Percentiles rank a stretch among this genome's conserved stretches.
phyloP scores from a whole-genome alignment of 2,797 vertebrate species.

The Diceros bicornis region DNA sequence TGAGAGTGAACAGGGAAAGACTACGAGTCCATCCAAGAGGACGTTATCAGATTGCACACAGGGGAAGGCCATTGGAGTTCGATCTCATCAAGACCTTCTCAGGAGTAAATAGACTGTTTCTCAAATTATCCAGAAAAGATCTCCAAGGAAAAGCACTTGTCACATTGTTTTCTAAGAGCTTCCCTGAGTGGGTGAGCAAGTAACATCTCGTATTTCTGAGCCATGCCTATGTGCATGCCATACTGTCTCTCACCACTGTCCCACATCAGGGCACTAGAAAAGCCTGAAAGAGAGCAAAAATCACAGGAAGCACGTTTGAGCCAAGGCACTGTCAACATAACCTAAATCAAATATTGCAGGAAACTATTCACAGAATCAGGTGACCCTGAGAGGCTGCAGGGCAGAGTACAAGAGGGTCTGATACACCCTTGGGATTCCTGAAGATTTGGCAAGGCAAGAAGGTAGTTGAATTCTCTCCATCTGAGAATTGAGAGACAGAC shows the following conservation, averaged over 20 bases:
- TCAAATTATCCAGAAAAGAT: not conserved
- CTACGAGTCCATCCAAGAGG: not conserved
- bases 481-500: not conserved
- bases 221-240: accelerated
- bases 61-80: not conserved
- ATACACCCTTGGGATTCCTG: not conserved
- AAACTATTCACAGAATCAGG: not conserved
- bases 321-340: not conserved
- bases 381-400: not conserved
- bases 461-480: not conserved
- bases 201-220: not conserved
- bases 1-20: too few relatives aligned
- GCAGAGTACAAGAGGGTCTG: not conserved
- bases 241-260: not conserved
- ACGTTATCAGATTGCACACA: not conserved
- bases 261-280: not conserved
- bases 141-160: not conserved
- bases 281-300: not conserved
- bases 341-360: not conserved
- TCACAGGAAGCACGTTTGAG: not conserved
- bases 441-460: not conserved
- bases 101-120: not conserved
- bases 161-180: not conserved
- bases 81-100: not conserved
- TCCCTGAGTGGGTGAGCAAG: too few relatives aligned